Percentiles rank a stretch among this genome's conserved stretches.
phyloP scores from a whole-genome alignment of 2,888 invertebrate species.

The Panorpa germanica region DNA sequence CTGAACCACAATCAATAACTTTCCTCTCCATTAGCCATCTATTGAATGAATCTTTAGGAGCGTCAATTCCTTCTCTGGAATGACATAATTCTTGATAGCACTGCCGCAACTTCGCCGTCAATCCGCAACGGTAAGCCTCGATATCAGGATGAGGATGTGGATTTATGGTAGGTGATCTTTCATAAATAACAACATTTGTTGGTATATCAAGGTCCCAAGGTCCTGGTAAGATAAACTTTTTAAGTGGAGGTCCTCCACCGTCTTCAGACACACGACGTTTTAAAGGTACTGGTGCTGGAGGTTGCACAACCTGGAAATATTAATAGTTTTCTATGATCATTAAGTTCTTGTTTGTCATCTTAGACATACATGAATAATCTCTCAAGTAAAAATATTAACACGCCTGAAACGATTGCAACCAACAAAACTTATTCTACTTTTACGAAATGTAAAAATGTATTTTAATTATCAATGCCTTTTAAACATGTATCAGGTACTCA shows the following conservation, averaged over 20 bases:
- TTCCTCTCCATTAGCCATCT: conserved; percentile 93
- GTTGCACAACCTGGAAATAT: no score
- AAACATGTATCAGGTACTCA: no score
- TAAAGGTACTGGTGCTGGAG: conserved; percentile 35
- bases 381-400: no score
- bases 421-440: no score
- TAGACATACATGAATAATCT: no score
- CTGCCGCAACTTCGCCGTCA: conserved; percentile 68
- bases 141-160: conserved; percentile 91
- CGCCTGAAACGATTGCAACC: no score
- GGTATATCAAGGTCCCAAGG: conserved; percentile 91
- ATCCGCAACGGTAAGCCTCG: conserved; percentile 67
- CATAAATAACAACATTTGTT: conserved; percentile 80
- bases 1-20: conserved; percentile 74
- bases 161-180: conserved; percentile 64
- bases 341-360: no score
- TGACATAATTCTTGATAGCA: conserved; percentile 90
- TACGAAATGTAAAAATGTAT: no score
- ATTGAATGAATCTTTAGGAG: conserved; percentile 91
- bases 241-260: conserved; percentile 51
- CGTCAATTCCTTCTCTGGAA: conserved; percentile 81
- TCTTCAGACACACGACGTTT: conserved; percentile 70
- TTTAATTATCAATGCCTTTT: no score
- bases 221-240: conserved; percentile 73
- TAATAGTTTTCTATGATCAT: conserved; percentile 17